Evolutionary conservation across 2,797 vertebrate species (phyloP).

Genomic region (Gobio occitaniae): DNA sequence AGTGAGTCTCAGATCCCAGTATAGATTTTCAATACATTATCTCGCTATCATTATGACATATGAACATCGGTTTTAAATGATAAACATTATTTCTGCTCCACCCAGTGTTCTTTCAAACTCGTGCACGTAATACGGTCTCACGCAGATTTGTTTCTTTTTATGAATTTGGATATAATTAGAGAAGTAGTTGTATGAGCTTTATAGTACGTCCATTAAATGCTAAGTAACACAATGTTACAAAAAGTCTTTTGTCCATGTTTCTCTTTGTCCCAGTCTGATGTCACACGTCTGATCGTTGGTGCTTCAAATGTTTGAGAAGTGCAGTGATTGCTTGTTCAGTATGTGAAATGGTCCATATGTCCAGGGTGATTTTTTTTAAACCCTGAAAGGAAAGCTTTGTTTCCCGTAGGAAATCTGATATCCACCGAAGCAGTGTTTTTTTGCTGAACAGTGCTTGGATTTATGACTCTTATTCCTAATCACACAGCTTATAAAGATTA

Average conservation of each 20-base stretch:
- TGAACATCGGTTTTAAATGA: neutral
- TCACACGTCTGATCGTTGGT: neutral
- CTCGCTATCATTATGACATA: slow-evolving; percentile 1
- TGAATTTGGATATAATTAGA: neutral
- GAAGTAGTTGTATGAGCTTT: neutral
- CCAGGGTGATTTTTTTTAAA: slow-evolving; percentile 19
- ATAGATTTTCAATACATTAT: slow-evolving; percentile 11
- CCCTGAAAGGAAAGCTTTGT: slow-evolving; percentile 47
- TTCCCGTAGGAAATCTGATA: slow-evolving; percentile 41
- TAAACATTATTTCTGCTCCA: neutral
- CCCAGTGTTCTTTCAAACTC: neutral
- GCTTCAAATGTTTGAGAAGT: slow-evolving; percentile 29
- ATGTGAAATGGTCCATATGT: slow-evolving; percentile 37
- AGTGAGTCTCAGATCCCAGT: slow-evolving; percentile 19
- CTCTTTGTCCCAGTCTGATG: neutral
- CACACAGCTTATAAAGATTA: slow-evolving; percentile 1
- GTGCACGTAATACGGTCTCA: neutral
- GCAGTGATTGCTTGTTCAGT: slow-evolving; percentile 39
- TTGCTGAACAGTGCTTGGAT: slow-evolving; percentile 14
- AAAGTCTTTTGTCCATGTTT: neutral
- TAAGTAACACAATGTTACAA: slow-evolving; percentile 9
- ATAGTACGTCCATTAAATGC: neutral
- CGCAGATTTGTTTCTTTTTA: neutral
- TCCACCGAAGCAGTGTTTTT: slow-evolving; percentile 1
- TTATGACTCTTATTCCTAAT: slow-evolving; percentile 2